Evolutionary conservation across 2,797 vertebrate genomes (phyloP).

Genomic region (Avahi laniger): DNA sequence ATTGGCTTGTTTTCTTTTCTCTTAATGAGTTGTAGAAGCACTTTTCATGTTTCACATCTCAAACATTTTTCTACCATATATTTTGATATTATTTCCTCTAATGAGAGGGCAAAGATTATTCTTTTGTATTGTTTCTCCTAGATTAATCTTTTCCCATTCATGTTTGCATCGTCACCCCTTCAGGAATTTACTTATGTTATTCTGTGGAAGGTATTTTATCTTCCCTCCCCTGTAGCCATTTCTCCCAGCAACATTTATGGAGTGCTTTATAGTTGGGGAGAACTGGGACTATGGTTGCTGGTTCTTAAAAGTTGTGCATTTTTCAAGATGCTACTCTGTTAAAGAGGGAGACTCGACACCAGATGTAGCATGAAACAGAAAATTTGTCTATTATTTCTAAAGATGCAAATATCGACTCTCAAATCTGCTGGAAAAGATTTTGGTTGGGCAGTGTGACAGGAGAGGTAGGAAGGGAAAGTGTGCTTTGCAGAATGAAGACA

Average conservation of each 20-base stretch:
- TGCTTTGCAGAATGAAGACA: constrained; percentile 24
- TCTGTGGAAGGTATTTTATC: neutral
- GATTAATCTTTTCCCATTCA: neutral
- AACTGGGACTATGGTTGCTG: neutral
- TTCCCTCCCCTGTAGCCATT: neutral
- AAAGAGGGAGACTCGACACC: neutral
- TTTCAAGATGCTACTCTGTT: neutral
- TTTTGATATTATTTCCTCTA: neutral
- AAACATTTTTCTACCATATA: neutral
- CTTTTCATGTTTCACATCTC: neutral
- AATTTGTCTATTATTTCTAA: neutral
- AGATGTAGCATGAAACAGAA: neutral
- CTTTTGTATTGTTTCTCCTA: neutral
- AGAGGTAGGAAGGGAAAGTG: neutral
- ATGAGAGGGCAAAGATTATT: neutral
- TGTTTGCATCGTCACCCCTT: neutral
- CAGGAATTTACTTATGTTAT: neutral
- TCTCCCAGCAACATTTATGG: neutral
- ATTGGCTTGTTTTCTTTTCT: neutral
- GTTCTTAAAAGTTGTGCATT: neutral
- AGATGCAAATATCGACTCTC: neutral
- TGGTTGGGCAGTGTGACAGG: neutral
- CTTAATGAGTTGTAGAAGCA: neutral
- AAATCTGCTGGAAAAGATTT: constrained; percentile 5
- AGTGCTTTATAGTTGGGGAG: too few relatives aligned